Base-by-base conservation (phyloP, 2,797 vertebrate species). In the Cyprinodon diabolis region DNA sequence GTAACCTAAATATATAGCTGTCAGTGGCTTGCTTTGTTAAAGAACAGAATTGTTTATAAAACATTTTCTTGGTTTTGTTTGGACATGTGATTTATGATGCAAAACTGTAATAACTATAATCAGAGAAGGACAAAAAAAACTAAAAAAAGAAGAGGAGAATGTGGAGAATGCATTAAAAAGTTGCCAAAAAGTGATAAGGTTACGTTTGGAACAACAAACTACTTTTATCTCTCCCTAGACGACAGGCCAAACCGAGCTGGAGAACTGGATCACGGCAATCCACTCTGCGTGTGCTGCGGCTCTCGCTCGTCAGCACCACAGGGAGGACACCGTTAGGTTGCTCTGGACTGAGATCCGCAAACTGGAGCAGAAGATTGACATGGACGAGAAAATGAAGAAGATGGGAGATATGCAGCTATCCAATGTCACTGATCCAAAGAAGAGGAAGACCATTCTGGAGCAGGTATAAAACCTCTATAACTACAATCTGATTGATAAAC, bases 371-470 rank as follows among this genome's bases (percentile, higher is more conserved):
- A 98, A 98, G 94, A 98, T 99, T 1, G 98, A 99, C 91, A 98
- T 99, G 97, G 98, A 99, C 0, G 97, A 99, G 87, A 99, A 99
- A 93, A 99, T 99, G 98, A 99, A 98, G 94, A 99, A 99, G 78
- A 99, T 99, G 98, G 98, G 97, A 0, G 97, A 99, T 80, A 99
- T 99, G 97, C 98, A 99, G 88, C 95, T 99, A 75, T 96, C 97
- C 25, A 96, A 97, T 0, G 96, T 97, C 35, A 97, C 95, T 0
- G 97, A 98, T 48, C 89, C 91, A 23, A 97, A 96, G 93, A 98
- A 98, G 90, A 96, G 96, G 91, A 98, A 98, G 91, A 97, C 97
- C 11, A 98, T 98, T 17, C 87, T 98, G 68, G 97, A 97, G 81
- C 97, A 98, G 96, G 97, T 98, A 87, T 70, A 72, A 9, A 48